Base-by-base conservation (phyloP, 2,797 vertebrate species). In the Bufotes viridis region DNA sequence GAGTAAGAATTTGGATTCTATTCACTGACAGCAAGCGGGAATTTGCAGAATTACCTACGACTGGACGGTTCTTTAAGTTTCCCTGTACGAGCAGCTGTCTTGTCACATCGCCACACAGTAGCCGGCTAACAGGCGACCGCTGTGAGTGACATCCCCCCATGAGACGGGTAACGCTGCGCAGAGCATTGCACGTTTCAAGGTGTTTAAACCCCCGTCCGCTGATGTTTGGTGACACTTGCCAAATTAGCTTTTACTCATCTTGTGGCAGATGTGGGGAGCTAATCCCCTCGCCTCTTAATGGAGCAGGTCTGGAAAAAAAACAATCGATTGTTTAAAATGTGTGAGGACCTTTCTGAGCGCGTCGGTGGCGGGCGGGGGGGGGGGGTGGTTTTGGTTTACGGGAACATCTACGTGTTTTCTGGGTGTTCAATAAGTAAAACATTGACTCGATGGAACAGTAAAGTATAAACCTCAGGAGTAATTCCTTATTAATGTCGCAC, bases 221-320 rank as follows among this genome's bases (percentile, higher is more conserved):
- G 90, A 90, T 58, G 70, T 93, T 93, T 92, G 94, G 92, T 94
- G 93, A 91, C 91, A 92, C 87, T 93, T 93, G 94, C 93, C 94
- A 96, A 96, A 93, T 95, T 94, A 94, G 93, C 94, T 95, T 96
- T 96, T 95, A 95, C 94, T 92, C 90, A 93, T 91, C 91, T 90
- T 93, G 92, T 92, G 57, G 55, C 78, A 79, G 81, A 85, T 85
- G 81, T 58, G 72, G 58, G 29, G 22, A 67, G 69, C 18, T 85
- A 86, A 85, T 85, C 87, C 87, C 34, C 29, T 51, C n/a, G 3
- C 14, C 55, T 61, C 60, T 58, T 85, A 89, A 85, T 82, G 83
- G 87, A 86, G 24, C 20, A 51, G 42, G 60, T 65, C 58, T 88
- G 67, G 78, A 85, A 72, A 78, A 55, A 53, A 60, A 55, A 81